Percentiles rank a stretch among this genome's conserved stretches.
These are phyloP conservation scores for Pangasius djambal DNA, from an alignment of 2,797 vertebrate species.

Conservation along the genomic window DNA sequence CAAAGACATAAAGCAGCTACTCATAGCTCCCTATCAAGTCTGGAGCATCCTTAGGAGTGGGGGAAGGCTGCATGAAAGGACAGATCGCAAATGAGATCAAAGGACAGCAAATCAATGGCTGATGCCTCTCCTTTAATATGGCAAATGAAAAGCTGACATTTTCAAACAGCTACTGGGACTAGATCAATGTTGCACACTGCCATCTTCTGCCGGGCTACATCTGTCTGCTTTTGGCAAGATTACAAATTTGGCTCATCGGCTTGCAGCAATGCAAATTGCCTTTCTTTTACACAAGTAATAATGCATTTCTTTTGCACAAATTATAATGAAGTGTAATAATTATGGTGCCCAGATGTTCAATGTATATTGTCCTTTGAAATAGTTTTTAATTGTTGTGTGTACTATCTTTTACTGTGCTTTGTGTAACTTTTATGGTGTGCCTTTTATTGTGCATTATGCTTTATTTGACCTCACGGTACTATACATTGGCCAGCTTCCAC, in stretches of 20 bases:
- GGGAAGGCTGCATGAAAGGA: conserved; percentile 55
- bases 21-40: conserved; percentile 31
- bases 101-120: conserved; percentile 61
- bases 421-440: not conserved
- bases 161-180: conserved; percentile 58
- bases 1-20: conserved; percentile 22
- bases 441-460: too few relatives aligned
- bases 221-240: not conserved
- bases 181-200: conserved; percentile 33
- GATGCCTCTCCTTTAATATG: conserved; percentile 64
- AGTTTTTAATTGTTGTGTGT: not conserved
- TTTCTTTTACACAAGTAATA: not conserved
- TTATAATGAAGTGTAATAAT: not conserved
- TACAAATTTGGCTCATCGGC: not conserved
- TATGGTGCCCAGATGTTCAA: not conserved
- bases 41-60: conserved; percentile 27
- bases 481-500: not conserved
- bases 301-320: not conserved
- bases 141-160: conserved; percentile 56
- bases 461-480: not conserved
- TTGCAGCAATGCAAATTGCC: not conserved
- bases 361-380: not conserved
- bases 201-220: not conserved
- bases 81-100: conserved; percentile 59
- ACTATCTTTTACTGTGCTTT: not conserved